Base-by-base conservation (phyloP, 1,140 invertebrate genomes). In the Spodoptera litura region DNA sequence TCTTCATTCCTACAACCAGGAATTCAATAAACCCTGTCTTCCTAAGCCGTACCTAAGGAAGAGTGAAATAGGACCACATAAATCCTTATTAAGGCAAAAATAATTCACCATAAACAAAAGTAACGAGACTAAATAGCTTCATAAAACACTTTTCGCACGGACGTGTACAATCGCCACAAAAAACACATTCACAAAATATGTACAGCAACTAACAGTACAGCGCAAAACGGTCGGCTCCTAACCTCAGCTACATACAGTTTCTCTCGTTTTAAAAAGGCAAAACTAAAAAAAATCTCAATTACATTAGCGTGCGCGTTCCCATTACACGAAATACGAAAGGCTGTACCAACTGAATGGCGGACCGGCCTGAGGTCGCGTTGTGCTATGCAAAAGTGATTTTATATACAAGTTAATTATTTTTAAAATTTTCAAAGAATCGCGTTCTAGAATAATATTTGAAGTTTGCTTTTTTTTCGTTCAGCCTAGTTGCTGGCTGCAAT, bases 211-310 rank as follows among this genome's bases (percentile, higher is more conserved):
- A 4, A 44, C 66, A 62, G 79, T 66, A 44, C 38, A 44, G 64
- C 55, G 76, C 52, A 78, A 82, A 83, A 85, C 49, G 61, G 44
- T 52, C 61, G 58, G 52, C 78, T 71, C 78, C 68, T 81, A 82
- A 83, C 81, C 77, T 81, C 83, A 86, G 84, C 79, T 81, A 78
- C 72, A 82, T 81, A 82, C 59, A 78, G 79, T 83, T 85, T 66
- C 78, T 83, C 80, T 81, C 71, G 71, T 82, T 84, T 84, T 75
- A 84, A 87, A 82, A 78, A 71, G 68, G 78, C 73, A 66, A 86
- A 83, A 78, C 75, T 81, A 84, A 86, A 89, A 85, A 89, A 90
- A 85, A 77, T 87, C 70, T 84, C 88, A 89, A 91, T 91, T 90
- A 91, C 89, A 91, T 89, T 91, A 91, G 83, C 83, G 78, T 79